These are phyloP conservation scores for Glandiceps talaboti DNA, from an alignment of 53 echinoderm and acorn worm genomes.

Conservation along the genomic window DNA sequence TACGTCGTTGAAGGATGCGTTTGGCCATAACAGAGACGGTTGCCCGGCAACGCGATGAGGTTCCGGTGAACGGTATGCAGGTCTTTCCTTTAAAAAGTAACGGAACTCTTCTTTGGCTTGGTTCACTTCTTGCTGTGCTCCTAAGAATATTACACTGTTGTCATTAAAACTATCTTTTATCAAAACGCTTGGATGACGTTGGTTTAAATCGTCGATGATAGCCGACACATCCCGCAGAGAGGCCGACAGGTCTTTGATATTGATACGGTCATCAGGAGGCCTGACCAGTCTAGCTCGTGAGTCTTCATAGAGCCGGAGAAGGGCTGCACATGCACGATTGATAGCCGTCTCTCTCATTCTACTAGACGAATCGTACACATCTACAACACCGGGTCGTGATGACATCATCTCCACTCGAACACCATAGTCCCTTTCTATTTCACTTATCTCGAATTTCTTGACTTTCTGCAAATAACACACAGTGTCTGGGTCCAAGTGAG, in stretches of 20 bases:
- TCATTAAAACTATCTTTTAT: background rate
- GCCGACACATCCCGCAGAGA: background rate
- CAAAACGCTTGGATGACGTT: background rate
- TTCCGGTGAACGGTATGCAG: too few species aligned
- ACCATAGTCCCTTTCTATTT: background rate
- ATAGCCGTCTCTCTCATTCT: background rate
- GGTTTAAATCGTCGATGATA: background rate
- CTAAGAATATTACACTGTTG: background rate
- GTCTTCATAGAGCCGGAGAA: background rate
- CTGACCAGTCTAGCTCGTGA: background rate
- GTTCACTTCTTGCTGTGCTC: background rate
- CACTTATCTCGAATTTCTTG: background rate
- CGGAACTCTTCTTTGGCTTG: background rate
- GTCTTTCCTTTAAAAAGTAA: background rate
- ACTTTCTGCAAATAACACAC: background rate
- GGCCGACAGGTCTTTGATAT: background rate
- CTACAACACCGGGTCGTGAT: background rate
- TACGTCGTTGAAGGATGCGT: too few species aligned
- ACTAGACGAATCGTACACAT: background rate
- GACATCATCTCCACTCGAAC: background rate
- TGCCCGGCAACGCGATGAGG: too few species aligned
- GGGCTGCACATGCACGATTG: background rate
- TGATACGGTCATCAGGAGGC: background rate
- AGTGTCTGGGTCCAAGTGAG: background rate
- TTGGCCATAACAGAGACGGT: too few species aligned